Percentiles rank a stretch among this genome's conserved stretches.
phyloP scores from a whole-genome alignment of 2,113 vertebrate genomes.

The Notothenia rossii region DNA sequence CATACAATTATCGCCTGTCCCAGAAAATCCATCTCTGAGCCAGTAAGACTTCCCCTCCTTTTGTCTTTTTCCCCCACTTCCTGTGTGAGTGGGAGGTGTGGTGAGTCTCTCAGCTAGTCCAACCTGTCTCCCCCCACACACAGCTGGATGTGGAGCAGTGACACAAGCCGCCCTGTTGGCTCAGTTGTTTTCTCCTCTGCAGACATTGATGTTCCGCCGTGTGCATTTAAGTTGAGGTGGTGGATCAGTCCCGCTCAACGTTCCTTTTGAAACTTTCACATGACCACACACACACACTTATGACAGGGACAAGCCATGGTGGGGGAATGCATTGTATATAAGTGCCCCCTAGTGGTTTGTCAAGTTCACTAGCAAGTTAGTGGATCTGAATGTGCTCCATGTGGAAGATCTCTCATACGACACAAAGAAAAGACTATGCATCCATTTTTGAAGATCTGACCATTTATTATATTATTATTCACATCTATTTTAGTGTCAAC shows the following conservation, averaged over 20 bases:
- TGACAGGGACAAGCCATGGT: constrained; percentile 24
- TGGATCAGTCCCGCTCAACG: constrained; percentile 17
- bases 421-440: constrained; percentile 3
- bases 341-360: constrained; percentile 81
- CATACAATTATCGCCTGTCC: constrained; percentile 85
- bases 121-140: constrained; percentile 38
- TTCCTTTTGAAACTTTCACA: constrained; percentile 39
- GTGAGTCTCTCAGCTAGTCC: constrained; percentile 27
- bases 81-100: constrained; percentile 27
- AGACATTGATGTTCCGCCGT: constrained; percentile 37
- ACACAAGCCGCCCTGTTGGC: constrained; percentile 41
- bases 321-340: constrained; percentile 68
- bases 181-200: constrained; percentile 39
- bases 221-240: constrained; percentile 36
- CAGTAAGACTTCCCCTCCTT: constrained; percentile 53
- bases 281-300: constrained; percentile 20
- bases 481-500: background rate
- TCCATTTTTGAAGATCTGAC: background rate
- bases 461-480: background rate
- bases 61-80: constrained; percentile 25
- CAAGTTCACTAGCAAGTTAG: constrained; percentile 35
- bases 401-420: constrained; percentile 10
- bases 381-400: constrained; percentile 5
- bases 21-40: constrained; percentile 80
- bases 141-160: constrained; percentile 31